Percentiles rank a stretch among this genome's conserved stretches.
These are phyloP conservation scores for Aphaenogaster floridana DNA, from an alignment of 1,140 invertebrate genomes.

Conservation along the genomic window DNA sequence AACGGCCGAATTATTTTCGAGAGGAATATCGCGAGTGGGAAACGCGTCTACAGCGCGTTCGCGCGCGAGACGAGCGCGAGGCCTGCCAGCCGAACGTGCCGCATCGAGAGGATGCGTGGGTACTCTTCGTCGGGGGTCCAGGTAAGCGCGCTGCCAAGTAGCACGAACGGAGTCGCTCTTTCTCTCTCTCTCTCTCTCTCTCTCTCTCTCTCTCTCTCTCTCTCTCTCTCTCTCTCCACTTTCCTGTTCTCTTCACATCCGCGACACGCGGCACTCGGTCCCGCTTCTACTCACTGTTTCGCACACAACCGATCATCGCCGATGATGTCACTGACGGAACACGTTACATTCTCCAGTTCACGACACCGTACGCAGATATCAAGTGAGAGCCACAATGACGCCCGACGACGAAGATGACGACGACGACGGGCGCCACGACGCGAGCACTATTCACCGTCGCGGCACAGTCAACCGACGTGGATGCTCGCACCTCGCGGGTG, in stretches of 20 bases:
- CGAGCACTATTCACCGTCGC: slow-evolving; percentile 37
- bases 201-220: too few species aligned
- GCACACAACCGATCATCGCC: slow-evolving; percentile 36
- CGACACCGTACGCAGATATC: slow-evolving; percentile 13
- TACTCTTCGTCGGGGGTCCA: too few species aligned
- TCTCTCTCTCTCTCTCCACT: neutral
- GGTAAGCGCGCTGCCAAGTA: neutral
- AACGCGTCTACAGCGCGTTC: slow-evolving; percentile 9
- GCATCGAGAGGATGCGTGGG: slow-evolving; percentile 10
- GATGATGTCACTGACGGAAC: slow-evolving; percentile 45
- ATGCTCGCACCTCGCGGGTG: slow-evolving; percentile 11
- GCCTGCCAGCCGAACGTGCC: neutral
- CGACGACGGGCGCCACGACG: slow-evolving; percentile 51
- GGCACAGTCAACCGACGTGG: slow-evolving; percentile 37
- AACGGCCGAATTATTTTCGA: neutral
- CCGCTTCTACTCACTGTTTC: slow-evolving; percentile 33
- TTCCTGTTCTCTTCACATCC: neutral
- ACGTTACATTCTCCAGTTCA: slow-evolving; percentile 53
- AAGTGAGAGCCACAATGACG: slow-evolving; percentile 47
- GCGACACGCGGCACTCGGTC: neutral
- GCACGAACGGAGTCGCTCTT: neutral
- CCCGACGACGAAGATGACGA: slow-evolving; percentile 54
- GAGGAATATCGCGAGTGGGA: neutral
- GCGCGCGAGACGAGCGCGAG: slow-evolving; percentile 18
- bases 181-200: too few species aligned